Percentiles rank a stretch among this genome's conserved stretches.
These are phyloP conservation scores for Penaeus chinensis DNA, from an alignment of 1,140 invertebrate genomes.

Conservation along the genomic window DNA sequence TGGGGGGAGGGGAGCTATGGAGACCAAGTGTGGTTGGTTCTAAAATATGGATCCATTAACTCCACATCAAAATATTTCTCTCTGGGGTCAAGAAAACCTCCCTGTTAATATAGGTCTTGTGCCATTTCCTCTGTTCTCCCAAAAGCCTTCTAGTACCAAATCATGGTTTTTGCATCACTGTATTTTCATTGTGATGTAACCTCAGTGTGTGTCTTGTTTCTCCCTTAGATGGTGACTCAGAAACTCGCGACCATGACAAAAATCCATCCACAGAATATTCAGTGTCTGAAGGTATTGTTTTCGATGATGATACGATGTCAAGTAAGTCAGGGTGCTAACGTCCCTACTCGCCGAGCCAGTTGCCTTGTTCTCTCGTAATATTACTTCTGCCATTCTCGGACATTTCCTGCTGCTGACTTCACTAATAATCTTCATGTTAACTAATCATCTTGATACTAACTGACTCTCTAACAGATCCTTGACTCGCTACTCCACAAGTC, in stretches of 20 bases:
- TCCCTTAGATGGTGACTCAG: constrained; percentile 58
- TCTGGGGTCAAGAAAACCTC: neutral
- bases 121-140: neutral
- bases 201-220: constrained; percentile 57
- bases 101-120: no score
- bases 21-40: no score
- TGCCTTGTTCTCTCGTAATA: constrained; percentile 39
- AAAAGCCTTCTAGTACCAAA: neutral
- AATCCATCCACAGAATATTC: constrained; percentile 53
- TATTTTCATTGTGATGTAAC: constrained; percentile 41
- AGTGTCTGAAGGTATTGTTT: constrained; percentile 58
- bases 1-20: no score
- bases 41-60: no score
- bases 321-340: constrained; percentile 60
- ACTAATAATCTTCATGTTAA: constrained; percentile 28
- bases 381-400: constrained; percentile 48
- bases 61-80: neutral
- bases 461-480: constrained; percentile 7
- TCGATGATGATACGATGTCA: constrained; percentile 53
- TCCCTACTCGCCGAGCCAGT: constrained; percentile 54
- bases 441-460: constrained; percentile 42
- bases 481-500: constrained; percentile 19
- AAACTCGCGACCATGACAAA: constrained; percentile 56
- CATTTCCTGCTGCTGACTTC: constrained; percentile 52
- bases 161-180: constrained; percentile 8